A percentile compares a stretch with the other conserved stretches of the same genome.
Evolutionary conservation across 2,113 vertebrate genomes (phyloP).

Genomic region (Ceyx cyanopectus): DNA sequence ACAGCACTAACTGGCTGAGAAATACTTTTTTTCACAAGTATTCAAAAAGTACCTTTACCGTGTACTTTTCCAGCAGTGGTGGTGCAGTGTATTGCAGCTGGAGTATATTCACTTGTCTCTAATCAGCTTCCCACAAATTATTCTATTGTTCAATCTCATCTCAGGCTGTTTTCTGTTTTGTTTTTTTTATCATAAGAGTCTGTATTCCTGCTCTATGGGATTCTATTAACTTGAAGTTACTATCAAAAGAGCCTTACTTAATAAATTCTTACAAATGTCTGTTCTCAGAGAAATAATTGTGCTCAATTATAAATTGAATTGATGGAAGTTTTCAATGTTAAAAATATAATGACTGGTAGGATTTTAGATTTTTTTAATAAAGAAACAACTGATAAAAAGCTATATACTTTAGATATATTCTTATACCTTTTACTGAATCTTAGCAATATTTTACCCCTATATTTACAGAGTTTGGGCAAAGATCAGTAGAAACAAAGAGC

Average conservation of each 20-base stretch:
- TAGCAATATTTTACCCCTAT: background rate
- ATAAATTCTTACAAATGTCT: background rate
- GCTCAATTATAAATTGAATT: background rate
- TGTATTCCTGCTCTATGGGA: background rate
- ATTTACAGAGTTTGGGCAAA: background rate
- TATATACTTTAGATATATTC: background rate
- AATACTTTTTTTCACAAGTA: background rate
- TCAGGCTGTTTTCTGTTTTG: background rate
- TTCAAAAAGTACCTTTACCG: background rate
- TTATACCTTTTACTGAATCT: background rate
- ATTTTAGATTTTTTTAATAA: background rate
- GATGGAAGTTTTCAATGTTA: background rate
- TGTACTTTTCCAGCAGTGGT: background rate
- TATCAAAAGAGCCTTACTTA: background rate
- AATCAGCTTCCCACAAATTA: background rate
- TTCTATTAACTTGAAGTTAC: background rate
- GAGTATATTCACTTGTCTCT: background rate
- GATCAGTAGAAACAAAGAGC: background rate
- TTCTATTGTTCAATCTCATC: background rate
- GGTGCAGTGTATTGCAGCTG: background rate
- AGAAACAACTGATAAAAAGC: background rate
- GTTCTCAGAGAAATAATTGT: background rate
- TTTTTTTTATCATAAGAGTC: background rate
- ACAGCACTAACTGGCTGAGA: background rate
- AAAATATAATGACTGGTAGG: background rate